Evolutionary conservation across 2,888 invertebrate genomes (phyloP).

Genomic region (Drosophila lacicola): DNA sequence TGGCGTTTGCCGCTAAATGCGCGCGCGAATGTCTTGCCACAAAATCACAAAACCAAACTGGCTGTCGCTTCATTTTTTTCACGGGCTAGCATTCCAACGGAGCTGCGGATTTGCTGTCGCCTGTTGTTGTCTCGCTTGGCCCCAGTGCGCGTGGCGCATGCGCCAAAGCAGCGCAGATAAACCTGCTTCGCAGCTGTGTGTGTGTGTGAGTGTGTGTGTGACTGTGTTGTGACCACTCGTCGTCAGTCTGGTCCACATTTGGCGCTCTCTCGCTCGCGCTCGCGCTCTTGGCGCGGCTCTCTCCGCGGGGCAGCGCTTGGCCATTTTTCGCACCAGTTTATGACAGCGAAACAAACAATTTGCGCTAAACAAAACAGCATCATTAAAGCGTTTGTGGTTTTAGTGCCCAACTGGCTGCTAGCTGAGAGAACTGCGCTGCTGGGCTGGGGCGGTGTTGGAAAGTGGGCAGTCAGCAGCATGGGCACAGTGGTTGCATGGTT

Average conservation of each 20-base stretch:
- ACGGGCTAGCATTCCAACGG: constrained; percentile 66
- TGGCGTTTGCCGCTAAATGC: constrained; percentile 70
- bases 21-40: constrained; percentile 66
- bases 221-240: constrained; percentile 45
- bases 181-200: constrained; percentile 61
- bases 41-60: constrained; percentile 65
- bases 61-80: constrained; percentile 54
- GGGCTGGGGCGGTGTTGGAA: constrained; percentile 38
- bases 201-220: constrained; percentile 1
- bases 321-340: constrained; percentile 82
- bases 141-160: constrained; percentile 55
- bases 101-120: constrained; percentile 34
- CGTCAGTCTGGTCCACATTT: constrained; percentile 41
- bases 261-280: constrained; percentile 26
- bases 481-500: constrained; percentile 36
- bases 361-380: constrained; percentile 83
- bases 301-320: constrained; percentile 61
- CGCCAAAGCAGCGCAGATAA: constrained; percentile 72
- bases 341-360: constrained; percentile 83
- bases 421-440: constrained; percentile 25
- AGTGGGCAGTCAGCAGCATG: constrained; percentile 46
- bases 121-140: constrained; percentile 57
- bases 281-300: constrained; percentile 30
- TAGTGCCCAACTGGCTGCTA: constrained; percentile 65
- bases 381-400: constrained; percentile 83